phyloP scores from a whole-genome alignment of 1,140 invertebrate species.

The Magallana angulata region DNA sequence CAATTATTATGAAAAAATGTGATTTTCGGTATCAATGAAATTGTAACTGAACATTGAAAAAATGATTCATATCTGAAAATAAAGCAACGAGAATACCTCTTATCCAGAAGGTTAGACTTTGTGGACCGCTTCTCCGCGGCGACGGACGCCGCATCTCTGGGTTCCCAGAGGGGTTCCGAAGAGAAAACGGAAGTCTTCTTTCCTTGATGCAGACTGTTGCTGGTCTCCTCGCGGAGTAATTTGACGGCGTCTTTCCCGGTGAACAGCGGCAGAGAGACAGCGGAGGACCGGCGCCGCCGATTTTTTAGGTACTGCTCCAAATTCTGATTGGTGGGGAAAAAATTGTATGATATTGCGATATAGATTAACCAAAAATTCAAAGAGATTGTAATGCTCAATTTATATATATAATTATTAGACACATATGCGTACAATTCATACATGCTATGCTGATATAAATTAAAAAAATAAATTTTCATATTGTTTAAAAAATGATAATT shows the following conservation, averaged over 20 bases:
- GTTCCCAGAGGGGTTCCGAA: slow-evolving; percentile 53
- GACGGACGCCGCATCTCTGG: not conserved
- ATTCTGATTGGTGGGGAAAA: not conserved
- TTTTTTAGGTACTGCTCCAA: slow-evolving; percentile 49
- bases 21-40: too few species aligned
- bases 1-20: too few species aligned
- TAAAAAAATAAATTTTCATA: too few species aligned
- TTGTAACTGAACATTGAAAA: too few species aligned
- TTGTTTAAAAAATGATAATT: too few species aligned
- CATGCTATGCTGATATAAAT: too few species aligned
- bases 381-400: too few species aligned
- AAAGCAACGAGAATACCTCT: not conserved
- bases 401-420: too few species aligned
- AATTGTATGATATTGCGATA: not conserved
- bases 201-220: slow-evolving; percentile 19
- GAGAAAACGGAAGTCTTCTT: slow-evolving; percentile 35
- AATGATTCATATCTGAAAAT: too few species aligned
- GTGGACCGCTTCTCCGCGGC: not conserved
- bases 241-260: not conserved
- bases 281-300: slow-evolving; percentile 27
- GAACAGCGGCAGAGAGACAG: slow-evolving; percentile 12
- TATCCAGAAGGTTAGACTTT: slow-evolving; percentile 45
- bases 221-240: slow-evolving; percentile 42
- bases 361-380: too few species aligned
- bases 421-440: too few species aligned